phyloP scores from a whole-genome alignment of 2,797 vertebrate species.

The Austrolebias charrua region DNA sequence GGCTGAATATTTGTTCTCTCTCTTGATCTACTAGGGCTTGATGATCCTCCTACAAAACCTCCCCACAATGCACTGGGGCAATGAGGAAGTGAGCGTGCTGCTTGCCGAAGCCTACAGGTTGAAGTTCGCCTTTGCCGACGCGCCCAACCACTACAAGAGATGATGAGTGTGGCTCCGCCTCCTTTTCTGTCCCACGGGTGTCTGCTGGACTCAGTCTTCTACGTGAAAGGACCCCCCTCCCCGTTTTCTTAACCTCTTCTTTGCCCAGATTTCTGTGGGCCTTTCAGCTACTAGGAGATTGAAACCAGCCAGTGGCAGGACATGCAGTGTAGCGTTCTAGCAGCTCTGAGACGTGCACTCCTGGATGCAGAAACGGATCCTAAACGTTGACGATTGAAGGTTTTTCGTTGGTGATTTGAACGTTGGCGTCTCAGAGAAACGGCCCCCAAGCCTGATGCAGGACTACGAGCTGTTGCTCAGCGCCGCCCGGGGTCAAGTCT shows the following conservation, averaged over 20 bases:
- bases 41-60: slow-evolving; percentile 97
- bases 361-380: slow-evolving; percentile 10
- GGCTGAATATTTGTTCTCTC: neutral
- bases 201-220: slow-evolving; percentile 54
- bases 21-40: slow-evolving; percentile 84
- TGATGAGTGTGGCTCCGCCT: slow-evolving; percentile 72
- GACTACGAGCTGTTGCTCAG: slow-evolving; percentile 25
- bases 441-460: slow-evolving; percentile 24
- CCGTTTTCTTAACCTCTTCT: slow-evolving; percentile 43
- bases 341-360: slow-evolving; percentile 49
- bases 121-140: slow-evolving; percentile 97
- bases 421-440: neutral
- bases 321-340: slow-evolving; percentile 55
- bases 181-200: slow-evolving; percentile 11
- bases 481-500: slow-evolving; percentile 13
- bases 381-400: slow-evolving; percentile 6
- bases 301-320: slow-evolving; percentile 62
- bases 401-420: neutral
- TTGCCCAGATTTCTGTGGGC: slow-evolving; percentile 38
- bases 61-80: slow-evolving; percentile 93
- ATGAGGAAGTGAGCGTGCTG: slow-evolving; percentile 94
- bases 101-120: slow-evolving; percentile 97
- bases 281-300: slow-evolving; percentile 66
- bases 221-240: slow-evolving; percentile 32
- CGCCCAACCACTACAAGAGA: slow-evolving; percentile 99